Base-by-base conservation (phyloP, 2,888 invertebrate genomes). In the Tenthredo amoena region DNA sequence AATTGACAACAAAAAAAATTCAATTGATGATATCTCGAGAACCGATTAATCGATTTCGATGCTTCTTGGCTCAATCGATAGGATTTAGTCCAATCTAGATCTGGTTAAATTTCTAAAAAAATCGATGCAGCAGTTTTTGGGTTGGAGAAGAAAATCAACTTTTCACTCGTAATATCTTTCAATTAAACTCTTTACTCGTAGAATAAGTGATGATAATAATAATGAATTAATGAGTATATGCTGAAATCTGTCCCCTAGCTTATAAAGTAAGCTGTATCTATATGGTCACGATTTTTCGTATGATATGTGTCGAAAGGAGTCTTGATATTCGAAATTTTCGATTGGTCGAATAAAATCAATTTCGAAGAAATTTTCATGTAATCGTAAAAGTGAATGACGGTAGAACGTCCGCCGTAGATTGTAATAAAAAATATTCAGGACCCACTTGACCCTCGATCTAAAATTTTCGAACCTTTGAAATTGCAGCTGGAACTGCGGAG, bases 381-480 rank as follows among this genome's bases (percentile, higher is more conserved):
- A 77, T 77, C 77, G 55, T 77, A 77, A 77, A 77, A 31, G 10
- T 55, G 31, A 50, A 21, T 34, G 77, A 34, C 31, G 55, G 10
- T 21, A 47, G 34, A 77, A 77, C 77, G 77, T 77, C 50, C 50
- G 34, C 55, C 31, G 18, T 77, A 34, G 18, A 77, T 26, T 47
- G 55, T 55, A 50, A 50, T 77, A 77, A 77, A 50, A 77, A 55
- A 72, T 34, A 55, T 77, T 50, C 50, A 55, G 50, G 31, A 55
- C 7, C 77, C 31, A 31, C 26, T 50, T 77, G 47, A 55, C 50
- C 77, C 47, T 50, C 47, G 77, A 77, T 50, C 47, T 34, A 34
- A 34, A 77, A 77, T 50, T 77, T 12, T 34, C 50, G 55, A 77
- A 77, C 50, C 77, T 47, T 77, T 55, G 31, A 34, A 77, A 77